Evolutionary conservation across 2,113 vertebrate genomes (phyloP).

Genomic region (Panthera leo): DNA sequence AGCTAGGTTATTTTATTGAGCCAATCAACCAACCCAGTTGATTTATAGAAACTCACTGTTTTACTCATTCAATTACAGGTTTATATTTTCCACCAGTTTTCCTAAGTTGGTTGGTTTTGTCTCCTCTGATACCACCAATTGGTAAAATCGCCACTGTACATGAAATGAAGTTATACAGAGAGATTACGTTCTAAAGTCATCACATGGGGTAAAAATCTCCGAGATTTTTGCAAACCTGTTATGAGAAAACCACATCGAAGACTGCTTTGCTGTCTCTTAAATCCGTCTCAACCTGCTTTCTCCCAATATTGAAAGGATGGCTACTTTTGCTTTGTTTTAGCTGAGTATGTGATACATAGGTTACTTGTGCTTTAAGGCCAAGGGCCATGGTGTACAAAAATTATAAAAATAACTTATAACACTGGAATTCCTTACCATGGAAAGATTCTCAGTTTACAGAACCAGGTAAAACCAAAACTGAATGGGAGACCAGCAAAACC

Average conservation of each 20-base stretch:
- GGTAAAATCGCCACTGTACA: neutral
- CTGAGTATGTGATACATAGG: neutral
- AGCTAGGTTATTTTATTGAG: neutral
- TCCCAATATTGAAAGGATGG: neutral
- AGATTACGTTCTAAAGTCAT: neutral
- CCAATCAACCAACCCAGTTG: neutral
- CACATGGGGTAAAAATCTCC: neutral
- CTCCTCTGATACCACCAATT: neutral
- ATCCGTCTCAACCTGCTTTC: neutral
- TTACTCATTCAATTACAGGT: neutral
- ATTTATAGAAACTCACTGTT: neutral
- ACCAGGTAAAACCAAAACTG: neutral
- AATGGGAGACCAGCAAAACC: neutral
- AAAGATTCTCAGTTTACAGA: conserved; percentile 12
- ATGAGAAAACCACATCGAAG: neutral
- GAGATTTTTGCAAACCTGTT: neutral
- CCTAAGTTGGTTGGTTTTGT: neutral
- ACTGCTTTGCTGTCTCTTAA: neutral
- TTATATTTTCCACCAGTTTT: neutral
- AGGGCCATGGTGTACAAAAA: neutral
- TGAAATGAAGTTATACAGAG: neutral
- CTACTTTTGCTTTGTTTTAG: neutral
- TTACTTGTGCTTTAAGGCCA: neutral
- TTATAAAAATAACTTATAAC: neutral
- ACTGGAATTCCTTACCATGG: neutral